Base-by-base conservation (phyloP, 2,888 invertebrate species). In the Scaeva pyrastri region DNA sequence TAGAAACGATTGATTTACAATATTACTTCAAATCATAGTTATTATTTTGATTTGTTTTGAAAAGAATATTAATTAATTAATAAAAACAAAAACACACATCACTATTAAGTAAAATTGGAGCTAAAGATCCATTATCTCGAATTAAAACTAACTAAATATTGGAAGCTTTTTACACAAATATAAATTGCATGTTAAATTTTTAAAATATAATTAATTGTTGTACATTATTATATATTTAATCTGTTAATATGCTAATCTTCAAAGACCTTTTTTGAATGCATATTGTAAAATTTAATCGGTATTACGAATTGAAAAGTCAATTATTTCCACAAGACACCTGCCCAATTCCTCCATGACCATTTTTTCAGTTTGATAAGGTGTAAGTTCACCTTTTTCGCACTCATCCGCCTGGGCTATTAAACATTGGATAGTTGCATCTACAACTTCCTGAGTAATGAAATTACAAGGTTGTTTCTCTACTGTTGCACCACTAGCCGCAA, bases 401-500 rank as follows among this genome's bases (percentile, higher is more conserved):
- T 97, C 97, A 89, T 96, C 97, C 5, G 97, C 97, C 90, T 98
- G 97, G n/a, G 99, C 98, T 90, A 99, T 93, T 91, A 99, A 94
- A 92, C 99, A 99, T 91, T 98, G 97, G 90, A 98, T 97, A 12
- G 98, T 98, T 68, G 99, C 99, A 92, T 98, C 98, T 16, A 99
- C 97, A 50, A 99, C 98, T 91, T 98, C 98, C 68, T 96, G 95
- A 1, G 98, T 98, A 92, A 99, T 96, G 92, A 97, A 98, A 90
- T 96, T 97, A 93, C 97, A 97, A 12, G 98, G 96, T 73, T 91
- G 91, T 68, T 91, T 90, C 8, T 89, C 93, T 95, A 95, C 89
- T 96, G 96, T 91, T 5, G 88, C 64, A 14, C 80, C 77, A 11
- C 55, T 50, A 19, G 48, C 48, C 31, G 52, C 52, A 60, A 58